phyloP scores from a whole-genome alignment of 2,888 invertebrate genomes.

The Drosophila basisetae region DNA sequence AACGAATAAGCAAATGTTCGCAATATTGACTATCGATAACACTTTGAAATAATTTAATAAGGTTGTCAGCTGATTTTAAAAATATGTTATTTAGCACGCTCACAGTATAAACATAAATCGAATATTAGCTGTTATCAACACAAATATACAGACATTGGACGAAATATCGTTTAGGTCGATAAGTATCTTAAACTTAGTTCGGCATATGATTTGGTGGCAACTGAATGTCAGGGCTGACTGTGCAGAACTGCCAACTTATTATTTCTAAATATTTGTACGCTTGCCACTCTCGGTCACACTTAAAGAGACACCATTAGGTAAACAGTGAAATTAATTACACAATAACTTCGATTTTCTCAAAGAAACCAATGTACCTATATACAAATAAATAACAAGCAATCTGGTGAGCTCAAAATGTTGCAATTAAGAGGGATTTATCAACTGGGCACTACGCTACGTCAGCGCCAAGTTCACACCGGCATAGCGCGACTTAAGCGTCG shows the following conservation, averaged over 20 bases:
- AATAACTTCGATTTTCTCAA: slow-evolving; percentile 28
- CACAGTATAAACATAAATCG: background rate
- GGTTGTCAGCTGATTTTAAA: background rate
- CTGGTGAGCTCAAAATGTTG: slow-evolving; percentile 39
- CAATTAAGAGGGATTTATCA: slow-evolving; percentile 33
- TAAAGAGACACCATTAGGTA: background rate
- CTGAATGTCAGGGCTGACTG: background rate
- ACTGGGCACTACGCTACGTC: slow-evolving; percentile 22
- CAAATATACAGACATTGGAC: background rate
- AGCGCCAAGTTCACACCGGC: slow-evolving; percentile 60
- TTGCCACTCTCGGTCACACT: slow-evolving; percentile 27
- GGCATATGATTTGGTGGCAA: background rate
- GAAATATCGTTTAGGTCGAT: background rate
- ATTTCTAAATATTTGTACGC: background rate
- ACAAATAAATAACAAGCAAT: background rate
- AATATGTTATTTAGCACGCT: background rate
- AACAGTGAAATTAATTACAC: slow-evolving; percentile 44
- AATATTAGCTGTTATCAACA: background rate
- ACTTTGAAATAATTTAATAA: background rate
- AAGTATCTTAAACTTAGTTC: background rate
- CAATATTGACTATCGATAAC: background rate
- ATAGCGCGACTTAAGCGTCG: slow-evolving; percentile 87
- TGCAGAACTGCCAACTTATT: background rate
- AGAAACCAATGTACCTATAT: slow-evolving; percentile 14
- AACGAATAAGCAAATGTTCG: background rate